Conservation (phyloP, 2,888 invertebrate species). For the Eueremaeus valkanovi region DNA sequence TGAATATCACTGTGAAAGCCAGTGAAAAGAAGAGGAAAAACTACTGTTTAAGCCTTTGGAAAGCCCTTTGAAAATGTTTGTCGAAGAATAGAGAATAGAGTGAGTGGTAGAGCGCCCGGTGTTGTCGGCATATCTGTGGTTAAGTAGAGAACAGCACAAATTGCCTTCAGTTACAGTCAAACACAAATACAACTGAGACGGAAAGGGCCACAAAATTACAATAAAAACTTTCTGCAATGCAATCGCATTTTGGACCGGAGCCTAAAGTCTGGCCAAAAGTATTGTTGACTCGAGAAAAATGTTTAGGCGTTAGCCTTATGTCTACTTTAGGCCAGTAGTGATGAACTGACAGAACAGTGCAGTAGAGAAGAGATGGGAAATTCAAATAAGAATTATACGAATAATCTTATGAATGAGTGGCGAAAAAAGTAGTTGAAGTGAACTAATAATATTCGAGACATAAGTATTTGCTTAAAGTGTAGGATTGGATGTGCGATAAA, state of each 20-base stretch:
- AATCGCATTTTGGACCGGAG: not conserved
- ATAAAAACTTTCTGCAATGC: not conserved
- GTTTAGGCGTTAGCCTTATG: not conserved
- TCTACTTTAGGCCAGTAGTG: not conserved
- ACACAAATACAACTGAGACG: not conserved
- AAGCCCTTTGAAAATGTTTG: too few species aligned
- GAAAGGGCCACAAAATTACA: constrained; percentile 11
- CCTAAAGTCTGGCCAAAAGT: not conserved
- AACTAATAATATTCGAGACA: not conserved
- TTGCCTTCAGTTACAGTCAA: not conserved
- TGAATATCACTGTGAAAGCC: not conserved
- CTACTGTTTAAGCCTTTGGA: not conserved
- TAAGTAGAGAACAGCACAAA: not conserved
- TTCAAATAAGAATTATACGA: not conserved
- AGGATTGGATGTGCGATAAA: not conserved
- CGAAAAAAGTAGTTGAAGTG: not conserved
- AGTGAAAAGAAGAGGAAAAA: not conserved
- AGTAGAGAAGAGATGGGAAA: not conserved
- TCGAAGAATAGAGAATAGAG: not conserved
- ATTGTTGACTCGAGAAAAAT: not conserved
- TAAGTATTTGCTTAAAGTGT: not conserved
- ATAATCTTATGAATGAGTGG: not conserved
- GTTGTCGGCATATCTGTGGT: constrained; percentile 7
- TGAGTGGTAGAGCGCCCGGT: not conserved
- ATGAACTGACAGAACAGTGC: not conserved